Evolutionary conservation across 2,797 vertebrate genomes (phyloP), one percentile per base, ranked within the genome.

Genomic region (Moxostoma hubbsi): DNA sequence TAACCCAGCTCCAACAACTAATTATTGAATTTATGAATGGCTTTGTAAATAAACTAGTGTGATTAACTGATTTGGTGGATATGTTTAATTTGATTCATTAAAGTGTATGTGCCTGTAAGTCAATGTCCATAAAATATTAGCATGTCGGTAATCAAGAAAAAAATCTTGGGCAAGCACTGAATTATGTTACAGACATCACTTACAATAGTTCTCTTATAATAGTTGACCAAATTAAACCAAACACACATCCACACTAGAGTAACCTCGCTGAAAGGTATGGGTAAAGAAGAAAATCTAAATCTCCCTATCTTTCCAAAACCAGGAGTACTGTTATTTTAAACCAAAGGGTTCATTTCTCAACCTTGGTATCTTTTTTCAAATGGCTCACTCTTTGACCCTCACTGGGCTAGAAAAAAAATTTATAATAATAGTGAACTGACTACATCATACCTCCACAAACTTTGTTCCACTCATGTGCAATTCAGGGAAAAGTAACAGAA

Each of bases 371-470:
- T 24, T 24, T 24, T 24, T 24, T 24, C 18, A 24, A 24, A 24
- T 24, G 18, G 18, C 18, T 55, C 13, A 55, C 57, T 9, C 5
- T 24, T 2, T 24, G 18, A 24, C 18, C 18, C 18, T 24, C 18
- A 24, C 18, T 24, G 18, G 18, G 18, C 18, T 24, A 24, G 18
- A 24, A 24, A 24, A 24, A 9, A 59, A 0, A 18, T 18, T 9
- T 16, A 49, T 24, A 24, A 24, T 24, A 36, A 76, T 76, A 68
- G 43, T 15, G 5, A 58, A 55, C n/a, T 7, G 11, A 57, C 24
- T 93, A 90, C 93, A 91, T 92, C 89, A 93, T 91, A 91, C 87
- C 83, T 87, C 79, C 82, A 69, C 79, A 88, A 66, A 70, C 18
- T 1, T 24, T 24, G 18, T 24, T 1, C 18, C 18, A 24, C 78